Conservation (phyloP, 2,113 vertebrate species). For the Jacana jacana region DNA sequence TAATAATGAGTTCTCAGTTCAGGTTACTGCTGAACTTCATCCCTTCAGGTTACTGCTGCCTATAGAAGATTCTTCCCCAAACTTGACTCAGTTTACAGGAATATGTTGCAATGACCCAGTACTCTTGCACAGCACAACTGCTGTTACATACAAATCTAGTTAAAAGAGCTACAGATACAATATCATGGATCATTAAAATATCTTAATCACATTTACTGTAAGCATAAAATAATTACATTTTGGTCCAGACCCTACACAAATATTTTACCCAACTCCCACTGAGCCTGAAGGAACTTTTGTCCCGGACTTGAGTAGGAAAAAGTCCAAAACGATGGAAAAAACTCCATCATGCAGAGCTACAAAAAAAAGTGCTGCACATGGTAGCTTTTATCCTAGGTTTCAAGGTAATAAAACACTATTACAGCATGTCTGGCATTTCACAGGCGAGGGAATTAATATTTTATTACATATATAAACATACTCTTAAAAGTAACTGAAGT, state of each 20-base stretch:
- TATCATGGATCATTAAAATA: background rate
- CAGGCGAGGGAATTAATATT: conserved; percentile 29
- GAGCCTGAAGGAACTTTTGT: conserved; percentile 3
- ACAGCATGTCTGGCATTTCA: conserved; percentile 62
- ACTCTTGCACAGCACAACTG: background rate
- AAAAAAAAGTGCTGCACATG: background rate
- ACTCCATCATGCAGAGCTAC: background rate
- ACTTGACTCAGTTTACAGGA: background rate
- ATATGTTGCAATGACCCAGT: background rate
- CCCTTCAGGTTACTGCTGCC: background rate
- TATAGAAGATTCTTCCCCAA: background rate
- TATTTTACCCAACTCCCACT: background rate
- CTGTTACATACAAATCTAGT: background rate
- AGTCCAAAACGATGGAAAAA: background rate
- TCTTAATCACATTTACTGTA: conserved; percentile 18
- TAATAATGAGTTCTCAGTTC: background rate
- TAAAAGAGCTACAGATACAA: background rate
- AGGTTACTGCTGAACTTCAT: background rate
- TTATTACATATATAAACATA: conserved; percentile 46
- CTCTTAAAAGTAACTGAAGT: conserved; percentile 47
- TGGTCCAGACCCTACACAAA: conserved; percentile 39
- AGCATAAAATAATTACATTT: conserved; percentile 30
- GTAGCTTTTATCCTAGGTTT: conserved; percentile 47
- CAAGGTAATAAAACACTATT: conserved; percentile 34
- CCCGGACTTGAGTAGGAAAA: background rate